Conservation (phyloP, 2,113 vertebrate species). For the Loxodonta africana region DNA sequence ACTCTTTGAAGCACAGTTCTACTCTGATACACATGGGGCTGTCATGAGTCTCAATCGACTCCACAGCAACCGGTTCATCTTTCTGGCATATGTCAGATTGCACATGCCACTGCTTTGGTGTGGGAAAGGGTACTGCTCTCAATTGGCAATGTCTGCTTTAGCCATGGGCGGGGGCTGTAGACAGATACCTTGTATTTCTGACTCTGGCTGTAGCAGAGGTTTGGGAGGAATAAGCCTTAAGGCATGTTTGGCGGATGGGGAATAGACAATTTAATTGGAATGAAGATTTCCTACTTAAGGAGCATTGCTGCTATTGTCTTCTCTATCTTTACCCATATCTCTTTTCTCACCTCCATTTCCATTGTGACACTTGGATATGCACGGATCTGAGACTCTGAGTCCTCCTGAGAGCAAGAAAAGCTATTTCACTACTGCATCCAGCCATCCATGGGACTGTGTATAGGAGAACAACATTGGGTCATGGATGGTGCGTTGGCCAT, state of each 20-base stretch:
- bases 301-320: background rate
- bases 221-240: background rate
- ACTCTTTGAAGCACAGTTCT: background rate
- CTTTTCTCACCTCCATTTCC: background rate
- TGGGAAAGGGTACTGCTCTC: background rate
- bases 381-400: background rate
- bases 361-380: background rate
- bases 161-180: background rate
- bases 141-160: background rate
- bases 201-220: background rate
- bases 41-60: background rate
- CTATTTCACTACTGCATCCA: background rate
- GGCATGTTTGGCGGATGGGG: background rate
- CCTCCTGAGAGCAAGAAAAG: background rate
- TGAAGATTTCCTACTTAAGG: background rate
- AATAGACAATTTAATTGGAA: background rate
- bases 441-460: background rate
- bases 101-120: background rate
- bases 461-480: too few relatives aligned
- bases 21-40: background rate
- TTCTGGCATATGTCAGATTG: background rate
- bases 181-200: background rate
- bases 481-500: background rate
- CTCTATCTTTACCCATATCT: background rate
- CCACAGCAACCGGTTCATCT: background rate